Percentiles rank a stretch among this genome's conserved stretches.
These are phyloP conservation scores for Acanthornis magna DNA, from an alignment of 2,797 vertebrate species.

Conservation along the genomic window DNA sequence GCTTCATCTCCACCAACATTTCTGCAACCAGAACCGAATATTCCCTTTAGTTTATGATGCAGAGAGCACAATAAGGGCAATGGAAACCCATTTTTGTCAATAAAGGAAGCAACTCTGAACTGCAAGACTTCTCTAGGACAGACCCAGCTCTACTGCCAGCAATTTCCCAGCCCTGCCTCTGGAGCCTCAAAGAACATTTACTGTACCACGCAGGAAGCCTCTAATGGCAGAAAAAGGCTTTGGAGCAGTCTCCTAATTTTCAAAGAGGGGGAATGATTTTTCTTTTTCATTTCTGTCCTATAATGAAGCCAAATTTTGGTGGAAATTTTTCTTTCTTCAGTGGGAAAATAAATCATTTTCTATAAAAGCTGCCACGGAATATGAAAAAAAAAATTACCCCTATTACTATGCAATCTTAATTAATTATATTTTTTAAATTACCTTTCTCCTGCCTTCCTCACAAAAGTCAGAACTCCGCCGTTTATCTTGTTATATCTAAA, in stretches of 20 bases:
- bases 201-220: fast-evolving
- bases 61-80: not conserved
- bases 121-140: not conserved
- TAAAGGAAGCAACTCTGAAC: not conserved
- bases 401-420: not conserved
- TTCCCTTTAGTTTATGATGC: not conserved
- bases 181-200: not conserved
- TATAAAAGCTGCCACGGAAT: not conserved
- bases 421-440: not conserved
- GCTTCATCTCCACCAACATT: not conserved
- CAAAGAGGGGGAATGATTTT: not conserved
- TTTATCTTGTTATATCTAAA: slow-evolving; percentile 62
- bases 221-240: not conserved
- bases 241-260: not conserved
- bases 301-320: not conserved
- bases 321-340: not conserved
- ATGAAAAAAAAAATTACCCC: not conserved
- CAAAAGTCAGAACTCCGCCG: not conserved
- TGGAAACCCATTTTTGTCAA: not conserved
- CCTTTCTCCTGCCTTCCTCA: not conserved
- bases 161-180: not conserved
- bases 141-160: not conserved
- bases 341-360: not conserved
- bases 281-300: not conserved
- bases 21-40: not conserved